Conservation (phyloP, 2,888 invertebrate species). For the Maniola hyperantus region DNA sequence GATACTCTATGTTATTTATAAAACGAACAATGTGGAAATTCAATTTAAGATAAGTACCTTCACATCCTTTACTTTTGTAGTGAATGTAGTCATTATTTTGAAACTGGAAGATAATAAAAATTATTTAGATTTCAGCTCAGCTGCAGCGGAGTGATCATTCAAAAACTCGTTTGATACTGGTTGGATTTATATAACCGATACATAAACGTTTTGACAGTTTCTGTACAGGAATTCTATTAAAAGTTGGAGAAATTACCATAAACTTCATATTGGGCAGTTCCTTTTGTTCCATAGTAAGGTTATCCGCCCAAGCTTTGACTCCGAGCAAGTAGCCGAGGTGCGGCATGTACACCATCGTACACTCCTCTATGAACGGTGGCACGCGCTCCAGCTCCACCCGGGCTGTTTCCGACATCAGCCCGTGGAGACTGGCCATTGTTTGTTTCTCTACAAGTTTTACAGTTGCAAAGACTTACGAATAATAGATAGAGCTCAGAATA, state of each 20-base stretch:
- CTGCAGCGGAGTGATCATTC: too few relatives aligned
- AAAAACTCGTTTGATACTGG: too few relatives aligned
- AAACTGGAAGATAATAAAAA: conserved; percentile 72
- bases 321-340: conserved; percentile 91
- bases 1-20: too few relatives aligned
- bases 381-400: conserved; percentile 86
- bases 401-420: conserved; percentile 88
- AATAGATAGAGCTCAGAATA: too few relatives aligned
- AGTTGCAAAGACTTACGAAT: background rate
- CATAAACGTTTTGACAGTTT: too few relatives aligned
- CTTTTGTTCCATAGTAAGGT: conserved; percentile 80
- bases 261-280: conserved; percentile 87
- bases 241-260: too few relatives aligned
- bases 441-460: conserved; percentile 82
- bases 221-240: too few relatives aligned
- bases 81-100: conserved; percentile 85
- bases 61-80: conserved; percentile 87
- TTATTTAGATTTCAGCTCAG: background rate
- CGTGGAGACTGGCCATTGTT: conserved; percentile 86
- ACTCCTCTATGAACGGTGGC: conserved; percentile 85
- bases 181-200: too few relatives aligned
- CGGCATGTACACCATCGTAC: conserved; percentile 87
- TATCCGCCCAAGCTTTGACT: conserved; percentile 85
- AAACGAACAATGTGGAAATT: too few relatives aligned
- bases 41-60: conserved; percentile 73